Percentiles rank a stretch among this genome's conserved stretches.
These are phyloP conservation scores for Drosophila nikananu DNA, from an alignment of 1,140 invertebrate genomes.

Conservation along the genomic window DNA sequence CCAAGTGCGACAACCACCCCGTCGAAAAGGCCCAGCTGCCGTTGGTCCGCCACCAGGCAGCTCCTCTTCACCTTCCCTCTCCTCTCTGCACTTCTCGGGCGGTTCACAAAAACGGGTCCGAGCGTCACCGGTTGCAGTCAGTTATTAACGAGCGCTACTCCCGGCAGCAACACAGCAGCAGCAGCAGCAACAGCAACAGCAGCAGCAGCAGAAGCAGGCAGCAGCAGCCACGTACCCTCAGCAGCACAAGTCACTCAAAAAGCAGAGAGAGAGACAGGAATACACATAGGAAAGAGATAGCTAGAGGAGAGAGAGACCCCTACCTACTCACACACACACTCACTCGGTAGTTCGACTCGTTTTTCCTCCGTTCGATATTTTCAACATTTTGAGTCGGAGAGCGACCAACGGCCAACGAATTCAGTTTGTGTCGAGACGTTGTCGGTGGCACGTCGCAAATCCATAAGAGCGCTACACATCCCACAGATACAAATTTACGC, in stretches of 20 bases:
- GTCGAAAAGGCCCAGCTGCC: conserved; percentile 46
- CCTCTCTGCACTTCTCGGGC: conserved; percentile 35
- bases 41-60: conserved; percentile 34
- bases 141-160: conserved; percentile 83
- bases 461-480: conserved; percentile 44
- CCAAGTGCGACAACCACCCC: conserved; percentile 80
- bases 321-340: conserved; percentile 15
- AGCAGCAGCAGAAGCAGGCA: conserved; percentile 52
- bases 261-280: conserved; percentile 16
- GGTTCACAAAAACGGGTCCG: conserved; percentile 76
- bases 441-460: conserved; percentile 73
- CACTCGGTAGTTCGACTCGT: conserved; percentile 33
- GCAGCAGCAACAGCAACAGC: conserved; percentile 49
- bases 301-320: neutral
- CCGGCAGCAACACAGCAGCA: conserved; percentile 62
- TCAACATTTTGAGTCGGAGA: conserved; percentile 81
- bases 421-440: conserved; percentile 82
- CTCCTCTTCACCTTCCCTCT: neutral
- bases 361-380: conserved; percentile 38
- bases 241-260: conserved; percentile 70
- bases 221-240: conserved; percentile 39
- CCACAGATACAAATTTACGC: conserved; percentile 23
- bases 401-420: conserved; percentile 55
- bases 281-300: conserved; percentile 24
- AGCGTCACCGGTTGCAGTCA: conserved; percentile 77